Percentiles rank a stretch among this genome's conserved stretches.
Evolutionary conservation across 2,113 vertebrate genomes (phyloP).

Genomic region (Clupea harengus): DNA sequence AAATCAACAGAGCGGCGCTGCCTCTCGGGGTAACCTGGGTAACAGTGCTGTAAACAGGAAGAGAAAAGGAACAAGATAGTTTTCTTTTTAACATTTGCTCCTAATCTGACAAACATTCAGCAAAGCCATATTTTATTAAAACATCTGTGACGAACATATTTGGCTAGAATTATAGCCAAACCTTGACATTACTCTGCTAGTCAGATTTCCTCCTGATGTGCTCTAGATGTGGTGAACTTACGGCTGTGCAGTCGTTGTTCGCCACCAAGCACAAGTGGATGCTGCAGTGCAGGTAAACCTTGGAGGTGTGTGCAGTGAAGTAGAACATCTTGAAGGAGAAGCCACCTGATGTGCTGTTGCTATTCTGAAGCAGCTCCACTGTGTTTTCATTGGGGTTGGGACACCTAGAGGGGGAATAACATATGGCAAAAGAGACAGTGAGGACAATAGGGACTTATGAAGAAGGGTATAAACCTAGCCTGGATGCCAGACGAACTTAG

Average conservation of each 20-base stretch:
- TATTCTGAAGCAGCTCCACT: slow-evolving; percentile 59
- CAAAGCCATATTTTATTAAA: too few relatives aligned
- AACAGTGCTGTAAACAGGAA: slow-evolving; percentile 51
- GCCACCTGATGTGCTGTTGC: slow-evolving; percentile 52
- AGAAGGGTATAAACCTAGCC: too few relatives aligned
- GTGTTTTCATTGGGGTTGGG: slow-evolving; percentile 56
- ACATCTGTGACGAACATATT: too few relatives aligned
- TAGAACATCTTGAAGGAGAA: slow-evolving; percentile 70
- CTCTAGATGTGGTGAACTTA: too few relatives aligned
- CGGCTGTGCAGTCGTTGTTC: slow-evolving; percentile 45
- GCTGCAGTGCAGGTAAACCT: slow-evolving; percentile 64
- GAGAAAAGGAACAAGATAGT: neutral
- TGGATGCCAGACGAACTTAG: too few relatives aligned
- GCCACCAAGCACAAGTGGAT: slow-evolving; percentile 59
- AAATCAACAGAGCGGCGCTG: slow-evolving; percentile 24
- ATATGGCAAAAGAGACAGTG: neutral
- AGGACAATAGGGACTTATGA: neutral
- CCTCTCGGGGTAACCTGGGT: slow-evolving; percentile 35
- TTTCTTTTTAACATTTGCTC: neutral
- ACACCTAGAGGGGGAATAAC: slow-evolving; percentile 55
- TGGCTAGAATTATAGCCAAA: too few relatives aligned
- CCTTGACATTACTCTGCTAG: too few relatives aligned
- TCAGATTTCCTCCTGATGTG: neutral
- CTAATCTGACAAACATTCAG: too few relatives aligned
- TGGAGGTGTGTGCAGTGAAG: slow-evolving; percentile 46